These are phyloP conservation scores for Passer domesticus DNA, from an alignment of 2,113 vertebrate genomes.

Conservation along the genomic window DNA sequence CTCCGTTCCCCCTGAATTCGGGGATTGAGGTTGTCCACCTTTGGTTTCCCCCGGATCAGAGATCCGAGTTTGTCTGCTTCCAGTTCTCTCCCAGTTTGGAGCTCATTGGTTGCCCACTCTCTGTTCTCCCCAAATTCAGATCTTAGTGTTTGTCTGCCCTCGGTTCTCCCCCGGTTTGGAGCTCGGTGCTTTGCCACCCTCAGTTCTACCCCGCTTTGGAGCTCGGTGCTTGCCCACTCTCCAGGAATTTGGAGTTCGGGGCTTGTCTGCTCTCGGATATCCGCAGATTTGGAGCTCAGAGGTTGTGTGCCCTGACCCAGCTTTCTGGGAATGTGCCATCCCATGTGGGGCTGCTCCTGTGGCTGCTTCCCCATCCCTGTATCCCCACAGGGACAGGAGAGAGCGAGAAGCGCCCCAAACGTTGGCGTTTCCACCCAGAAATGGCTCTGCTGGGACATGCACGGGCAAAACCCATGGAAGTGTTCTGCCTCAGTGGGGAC, in stretches of 20 bases:
- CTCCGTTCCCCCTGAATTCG: neutral
- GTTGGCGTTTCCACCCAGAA: neutral
- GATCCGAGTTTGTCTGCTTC: neutral
- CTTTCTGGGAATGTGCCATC: neutral
- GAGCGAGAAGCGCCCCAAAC: fast-evolving
- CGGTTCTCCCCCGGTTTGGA: neutral
- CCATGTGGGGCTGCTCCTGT: fast-evolving
- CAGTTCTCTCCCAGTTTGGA: neutral
- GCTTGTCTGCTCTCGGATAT: fast-evolving
- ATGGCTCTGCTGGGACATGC: fast-evolving
- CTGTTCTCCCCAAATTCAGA: neutral
- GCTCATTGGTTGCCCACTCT: fast-evolving
- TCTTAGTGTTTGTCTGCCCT: neutral
- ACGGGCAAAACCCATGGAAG: neutral
- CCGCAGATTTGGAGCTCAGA: fast-evolving
- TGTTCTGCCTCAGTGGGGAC: fast-evolving
- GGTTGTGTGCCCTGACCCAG: fast-evolving
- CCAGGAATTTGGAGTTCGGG: neutral
- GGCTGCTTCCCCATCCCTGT: neutral
- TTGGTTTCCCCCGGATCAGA: neutral
- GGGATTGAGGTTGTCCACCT: neutral
- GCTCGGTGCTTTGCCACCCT: neutral
- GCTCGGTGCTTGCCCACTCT: neutral
- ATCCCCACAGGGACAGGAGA: neutral
- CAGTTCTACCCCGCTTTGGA: neutral